Percentiles rank a stretch among this genome's conserved stretches.
Evolutionary conservation across 2,797 vertebrate species (phyloP).

Genomic region (Acanthornis magna): DNA sequence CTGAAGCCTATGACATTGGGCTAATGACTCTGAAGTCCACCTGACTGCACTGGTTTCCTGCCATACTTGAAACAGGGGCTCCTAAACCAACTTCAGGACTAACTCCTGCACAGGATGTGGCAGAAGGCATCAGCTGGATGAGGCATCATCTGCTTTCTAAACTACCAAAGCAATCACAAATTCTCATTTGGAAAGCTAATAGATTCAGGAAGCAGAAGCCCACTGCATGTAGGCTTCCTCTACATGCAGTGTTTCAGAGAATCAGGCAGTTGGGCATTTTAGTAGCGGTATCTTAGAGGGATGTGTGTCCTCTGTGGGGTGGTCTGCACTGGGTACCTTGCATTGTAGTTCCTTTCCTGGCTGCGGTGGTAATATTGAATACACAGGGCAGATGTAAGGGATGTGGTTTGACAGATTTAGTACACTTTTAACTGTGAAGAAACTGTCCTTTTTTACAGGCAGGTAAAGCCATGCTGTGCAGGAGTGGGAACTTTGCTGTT

Average conservation of each 20-base stretch:
- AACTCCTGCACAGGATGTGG: not conserved
- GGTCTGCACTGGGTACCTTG: not conserved
- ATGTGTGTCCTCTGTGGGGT: not conserved
- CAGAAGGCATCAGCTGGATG: not conserved
- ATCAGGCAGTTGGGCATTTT: not conserved
- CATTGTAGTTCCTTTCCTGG: not conserved
- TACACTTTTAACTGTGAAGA: not conserved
- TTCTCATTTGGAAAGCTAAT: not conserved
- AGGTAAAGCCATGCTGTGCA: not conserved
- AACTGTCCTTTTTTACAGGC: not conserved
- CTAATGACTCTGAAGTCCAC: not conserved
- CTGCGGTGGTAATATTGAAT: not conserved
- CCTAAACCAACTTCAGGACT: not conserved
- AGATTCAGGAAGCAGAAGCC: not conserved
- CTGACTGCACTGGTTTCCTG: not conserved
- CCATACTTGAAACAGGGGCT: not conserved
- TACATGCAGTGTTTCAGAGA: rapidly evolving
- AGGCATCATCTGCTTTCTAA: not conserved
- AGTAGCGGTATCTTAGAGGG: not conserved
- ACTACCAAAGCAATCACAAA: not conserved
- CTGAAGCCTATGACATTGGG: not conserved
- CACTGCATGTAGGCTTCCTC: not conserved
- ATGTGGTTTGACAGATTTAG: slow-evolving; percentile 10
- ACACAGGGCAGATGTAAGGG: not conserved
- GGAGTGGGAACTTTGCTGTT: not conserved